Evolutionary conservation across 1,140 invertebrate genomes (phyloP).

Genomic region (Melipona quadrifasciata): DNA sequence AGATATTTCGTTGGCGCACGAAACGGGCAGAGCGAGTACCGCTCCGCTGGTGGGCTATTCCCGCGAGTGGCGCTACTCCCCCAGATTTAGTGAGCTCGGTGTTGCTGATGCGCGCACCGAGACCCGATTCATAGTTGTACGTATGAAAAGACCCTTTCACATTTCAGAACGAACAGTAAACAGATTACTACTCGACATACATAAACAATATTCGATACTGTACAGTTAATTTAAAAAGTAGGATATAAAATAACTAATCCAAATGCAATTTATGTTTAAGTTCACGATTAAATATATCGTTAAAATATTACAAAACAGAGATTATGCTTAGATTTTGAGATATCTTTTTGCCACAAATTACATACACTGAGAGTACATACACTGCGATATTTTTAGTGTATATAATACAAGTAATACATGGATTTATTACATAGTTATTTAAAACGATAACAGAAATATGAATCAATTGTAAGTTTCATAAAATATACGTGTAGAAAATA

Average conservation of each 20-base stretch:
- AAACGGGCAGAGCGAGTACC: constrained; percentile 54
- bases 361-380: too few species aligned
- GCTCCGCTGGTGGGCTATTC: constrained; percentile 53
- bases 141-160: constrained; percentile 31
- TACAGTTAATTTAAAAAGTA: neutral
- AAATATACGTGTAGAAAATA: neutral
- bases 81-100: constrained; percentile 45
- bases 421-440: neutral
- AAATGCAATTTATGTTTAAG: neutral
- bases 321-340: neutral
- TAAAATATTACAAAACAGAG: neutral
- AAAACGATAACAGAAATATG: too few species aligned
- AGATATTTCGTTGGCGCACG: constrained; percentile 55
- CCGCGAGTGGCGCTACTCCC: constrained; percentile 49
- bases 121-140: constrained; percentile 32
- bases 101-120: constrained; percentile 42
- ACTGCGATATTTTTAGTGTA: neutral
- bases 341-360: neutral
- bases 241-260: neutral
- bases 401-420: neutral
- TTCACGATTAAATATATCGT: neutral
- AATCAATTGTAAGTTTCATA: neutral
- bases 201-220: neutral
- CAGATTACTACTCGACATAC: neutral
- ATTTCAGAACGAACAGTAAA: neutral